Evolutionary conservation across 2,113 vertebrate species (phyloP), one percentile per base, ranked within the genome.

Genomic region (Melanostigma gelatinosum): DNA sequence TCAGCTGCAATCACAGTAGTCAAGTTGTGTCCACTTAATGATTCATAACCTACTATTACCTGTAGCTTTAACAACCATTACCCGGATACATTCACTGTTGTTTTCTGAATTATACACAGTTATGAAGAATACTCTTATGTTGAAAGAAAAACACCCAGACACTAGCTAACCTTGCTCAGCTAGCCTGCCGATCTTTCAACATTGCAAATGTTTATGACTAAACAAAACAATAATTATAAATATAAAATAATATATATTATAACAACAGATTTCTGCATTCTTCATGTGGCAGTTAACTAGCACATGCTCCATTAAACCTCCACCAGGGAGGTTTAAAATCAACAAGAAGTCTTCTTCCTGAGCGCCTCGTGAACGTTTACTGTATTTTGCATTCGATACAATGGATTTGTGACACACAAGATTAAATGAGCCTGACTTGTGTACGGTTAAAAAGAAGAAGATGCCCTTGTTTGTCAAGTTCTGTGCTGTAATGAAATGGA

Each of bases 391-490:
- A 42, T n/a, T 69, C 48, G 52, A 76, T 70, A 20, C 22, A 48
- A 38, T 34, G 0, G 1, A 69, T 73, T 71, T 85, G 8, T 84
- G 83, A 61, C 80, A 85, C 73, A 71, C 60, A 83, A 89, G 46
- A 83, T 9, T 55, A 46, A 61, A 44, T 67, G 15, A 54, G 20
- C 4, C n/a, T 9, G 8, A 44, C n/a, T 38, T 1, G 0, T 27
- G 15, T 70, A 32, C 8, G 36, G 38, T 67, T 40, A 10, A 34
- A 69, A 16, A 9, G 29, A 44, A 44, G 11, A 44, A 15, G 36
- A 16, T 50, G 22, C 24, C 1, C 1, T 48, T 38, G 20, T 40
- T 22, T 22, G 5, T 36, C 2, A 44, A 46, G 58, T 64, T 44
- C 5, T 57, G 22, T n/a, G 13, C 1, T 40, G 16, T 29, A 38